These are phyloP conservation scores for Darevskia nairensis DNA, from an alignment of 2,797 vertebrate species.

Conservation along the genomic window DNA sequence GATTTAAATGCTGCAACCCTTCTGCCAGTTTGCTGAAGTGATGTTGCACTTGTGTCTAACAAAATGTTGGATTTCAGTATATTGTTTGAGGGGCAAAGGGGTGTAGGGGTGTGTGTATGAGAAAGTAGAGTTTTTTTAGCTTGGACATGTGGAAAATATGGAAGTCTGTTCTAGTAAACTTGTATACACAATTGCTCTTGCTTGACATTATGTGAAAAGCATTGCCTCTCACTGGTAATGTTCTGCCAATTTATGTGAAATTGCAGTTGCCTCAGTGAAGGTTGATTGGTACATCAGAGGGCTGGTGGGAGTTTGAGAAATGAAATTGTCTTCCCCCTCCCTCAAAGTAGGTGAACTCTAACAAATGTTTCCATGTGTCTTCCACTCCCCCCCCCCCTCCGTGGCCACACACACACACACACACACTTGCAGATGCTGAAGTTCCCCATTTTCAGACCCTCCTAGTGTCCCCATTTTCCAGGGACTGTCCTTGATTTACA, in stretches of 20 bases:
- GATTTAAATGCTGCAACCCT: neutral
- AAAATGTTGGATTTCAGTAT: neutral
- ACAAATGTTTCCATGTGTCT: neutral
- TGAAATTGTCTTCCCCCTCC: neutral
- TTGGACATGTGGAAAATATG: conserved; percentile 7
- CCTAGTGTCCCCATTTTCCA: no score
- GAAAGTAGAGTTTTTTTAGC: neutral
- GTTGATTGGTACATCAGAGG: neutral
- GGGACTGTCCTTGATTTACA: no score
- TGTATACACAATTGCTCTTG: neutral
- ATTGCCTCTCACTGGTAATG: neutral
- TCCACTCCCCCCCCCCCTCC: neutral
- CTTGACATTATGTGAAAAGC: conserved; percentile 17
- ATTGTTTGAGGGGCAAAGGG: neutral
- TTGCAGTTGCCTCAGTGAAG: conserved; percentile 15
- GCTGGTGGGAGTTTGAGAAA: conserved; percentile 12
- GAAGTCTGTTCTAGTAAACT: neutral
- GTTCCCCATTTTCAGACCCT: neutral
- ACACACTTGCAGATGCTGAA: neutral
- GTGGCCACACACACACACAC: no score
- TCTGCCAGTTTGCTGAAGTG: neutral
- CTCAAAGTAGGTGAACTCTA: neutral
- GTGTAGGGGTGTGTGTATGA: neutral
- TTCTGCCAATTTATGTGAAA: conserved; percentile 30
- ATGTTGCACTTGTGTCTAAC: no score